phyloP scores from a whole-genome alignment of 2,113 vertebrate species.

The Dicaeum eximium region DNA sequence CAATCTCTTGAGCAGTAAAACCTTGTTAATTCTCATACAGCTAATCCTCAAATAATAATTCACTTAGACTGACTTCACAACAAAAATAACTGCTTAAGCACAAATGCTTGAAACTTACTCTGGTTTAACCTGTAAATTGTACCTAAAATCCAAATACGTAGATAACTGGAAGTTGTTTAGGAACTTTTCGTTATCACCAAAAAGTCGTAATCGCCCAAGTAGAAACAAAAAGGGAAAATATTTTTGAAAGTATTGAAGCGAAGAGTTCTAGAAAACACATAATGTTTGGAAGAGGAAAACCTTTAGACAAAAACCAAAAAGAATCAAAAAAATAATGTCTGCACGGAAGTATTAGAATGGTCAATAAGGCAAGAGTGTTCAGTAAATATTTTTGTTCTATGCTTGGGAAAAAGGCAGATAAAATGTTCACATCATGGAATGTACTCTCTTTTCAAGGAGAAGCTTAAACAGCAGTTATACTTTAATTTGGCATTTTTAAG shows the following conservation, averaged over 20 bases:
- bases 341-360: background rate
- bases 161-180: background rate
- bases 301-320: background rate
- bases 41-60: conserved; percentile 13
- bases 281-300: background rate
- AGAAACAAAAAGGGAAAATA: background rate
- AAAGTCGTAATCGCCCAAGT: background rate
- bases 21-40: background rate
- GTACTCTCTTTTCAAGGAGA: background rate
- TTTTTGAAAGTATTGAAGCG: background rate
- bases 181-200: background rate
- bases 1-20: background rate
- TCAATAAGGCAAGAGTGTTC: background rate
- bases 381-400: conserved; percentile 26
- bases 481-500: background rate
- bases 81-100: background rate
- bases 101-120: background rate
- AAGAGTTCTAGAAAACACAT: background rate
- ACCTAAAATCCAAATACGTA: background rate
- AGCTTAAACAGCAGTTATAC: background rate
- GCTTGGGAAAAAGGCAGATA: conserved; percentile 22
- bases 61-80: background rate
- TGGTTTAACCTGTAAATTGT: background rate
- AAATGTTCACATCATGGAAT: background rate
- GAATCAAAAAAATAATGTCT: background rate